Evolutionary conservation across 2,888 invertebrate genomes (phyloP), one percentile per base, ranked within the genome.

Genomic region (Formica aserva): DNA sequence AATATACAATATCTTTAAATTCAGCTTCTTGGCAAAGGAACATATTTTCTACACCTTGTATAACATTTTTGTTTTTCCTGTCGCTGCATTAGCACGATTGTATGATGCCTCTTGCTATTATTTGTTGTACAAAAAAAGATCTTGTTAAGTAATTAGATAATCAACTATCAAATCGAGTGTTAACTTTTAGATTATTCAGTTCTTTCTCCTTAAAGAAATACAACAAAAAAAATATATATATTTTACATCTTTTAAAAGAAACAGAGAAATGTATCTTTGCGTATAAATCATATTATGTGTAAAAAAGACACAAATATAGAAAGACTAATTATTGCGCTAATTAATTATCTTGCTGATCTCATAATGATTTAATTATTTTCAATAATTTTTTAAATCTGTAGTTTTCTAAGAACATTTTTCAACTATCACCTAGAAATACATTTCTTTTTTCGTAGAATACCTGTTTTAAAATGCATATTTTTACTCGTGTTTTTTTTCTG

Each of bases 311-410:
- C 1, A 26, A 1, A 26, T 26, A 26, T 26, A 26, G 22, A 4
- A 22, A 71, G 15, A 55, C 1, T 0, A 71, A 22, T 71, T 69
- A 72, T 72, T 38, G 18, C 13, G 26, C 0, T 52, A 71, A 1
- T 45, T n/a, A 62, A 45, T 13, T 38, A 32, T 0, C 1, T 3
- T 13, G 1, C 22, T 69, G 32, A 48, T 35, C 1, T 22, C 4
- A 55, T 35, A 5, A 55, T 71, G 26, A 38, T 72, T 60, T 74
- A 74, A 74, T n/a, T 74, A 60, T 18, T 71, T 74, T 74, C 5
- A 57, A 26, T 48, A 18, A 22, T 4, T 22, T 22, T 71, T 35
- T 15, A 22, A 55, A 48, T 13, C 5, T 5, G 15, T 1, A 48
- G 0, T 18, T 15, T 6, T 52, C 29, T 35, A 15, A 22, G 22